Evolutionary conservation across 2,113 vertebrate genomes (phyloP).

Genomic region (Dromiciops gliroides): DNA sequence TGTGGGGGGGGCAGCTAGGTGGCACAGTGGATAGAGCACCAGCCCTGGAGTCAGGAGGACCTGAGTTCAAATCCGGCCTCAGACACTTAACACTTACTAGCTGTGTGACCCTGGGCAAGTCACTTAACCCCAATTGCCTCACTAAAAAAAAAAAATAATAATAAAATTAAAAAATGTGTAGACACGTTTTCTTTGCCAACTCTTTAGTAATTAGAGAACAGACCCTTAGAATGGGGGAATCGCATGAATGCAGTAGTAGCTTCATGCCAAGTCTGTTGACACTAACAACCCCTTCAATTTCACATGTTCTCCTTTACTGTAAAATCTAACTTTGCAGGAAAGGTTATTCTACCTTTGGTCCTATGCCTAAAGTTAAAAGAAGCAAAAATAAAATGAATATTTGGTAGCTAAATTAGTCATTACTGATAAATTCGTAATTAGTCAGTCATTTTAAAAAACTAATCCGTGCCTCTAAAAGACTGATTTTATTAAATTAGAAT

Average conservation of each 20-base stretch:
- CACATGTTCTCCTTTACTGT: not conserved
- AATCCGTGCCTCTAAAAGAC: not conserved
- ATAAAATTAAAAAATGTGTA: not conserved
- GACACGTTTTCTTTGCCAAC: not conserved
- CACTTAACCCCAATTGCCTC: no score
- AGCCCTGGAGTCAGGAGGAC: no score
- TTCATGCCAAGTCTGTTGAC: not conserved
- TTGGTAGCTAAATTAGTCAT: not conserved
- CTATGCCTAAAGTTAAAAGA: not conserved
- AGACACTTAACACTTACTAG: no score
- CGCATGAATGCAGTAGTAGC: not conserved
- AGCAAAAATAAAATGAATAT: not conserved
- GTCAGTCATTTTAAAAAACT: not conserved
- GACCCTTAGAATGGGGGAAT: not conserved
- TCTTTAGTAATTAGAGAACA: not conserved
- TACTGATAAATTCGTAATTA: not conserved
- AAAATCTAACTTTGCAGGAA: not conserved
- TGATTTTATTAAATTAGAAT: constrained; percentile 10
- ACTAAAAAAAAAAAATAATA: no score
- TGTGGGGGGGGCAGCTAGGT: no score
- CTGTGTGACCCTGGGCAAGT: no score
- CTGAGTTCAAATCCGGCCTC: no score
- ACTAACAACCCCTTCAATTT: not conserved
- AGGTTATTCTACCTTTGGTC: not conserved
- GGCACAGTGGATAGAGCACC: no score